phyloP scores from a whole-genome alignment of 1,140 invertebrate species.

The Pseudomyrmex sp. region DNA sequence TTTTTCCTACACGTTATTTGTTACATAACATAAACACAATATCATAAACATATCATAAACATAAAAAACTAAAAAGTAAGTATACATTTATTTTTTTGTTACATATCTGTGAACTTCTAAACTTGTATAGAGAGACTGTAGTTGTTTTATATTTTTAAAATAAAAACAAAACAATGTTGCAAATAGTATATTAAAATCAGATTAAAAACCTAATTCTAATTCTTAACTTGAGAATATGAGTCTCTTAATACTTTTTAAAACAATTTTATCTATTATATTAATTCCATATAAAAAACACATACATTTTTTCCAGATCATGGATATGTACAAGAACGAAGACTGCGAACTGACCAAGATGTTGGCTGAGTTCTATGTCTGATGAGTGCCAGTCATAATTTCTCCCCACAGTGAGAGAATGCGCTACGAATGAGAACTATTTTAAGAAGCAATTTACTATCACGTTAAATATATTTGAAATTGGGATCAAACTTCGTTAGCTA shows the following conservation, averaged over 20 bases:
- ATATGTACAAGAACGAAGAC: slow-evolving; percentile 98
- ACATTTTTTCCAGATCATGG: slow-evolving; percentile 91
- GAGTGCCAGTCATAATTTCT: slow-evolving; percentile 52
- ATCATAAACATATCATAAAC: background rate
- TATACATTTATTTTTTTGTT: no score
- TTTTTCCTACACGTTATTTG: slow-evolving; percentile 29
- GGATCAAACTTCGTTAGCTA: slow-evolving; percentile 83
- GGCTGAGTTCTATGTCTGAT: slow-evolving; percentile 92
- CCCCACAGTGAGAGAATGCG: slow-evolving; percentile 16
- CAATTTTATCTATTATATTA: background rate
- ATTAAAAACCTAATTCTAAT: no score
- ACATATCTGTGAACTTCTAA: no score
- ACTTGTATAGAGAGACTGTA: no score
- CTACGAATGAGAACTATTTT: slow-evolving; percentile 40
- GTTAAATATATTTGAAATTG: slow-evolving; percentile 83
- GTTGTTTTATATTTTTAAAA: no score
- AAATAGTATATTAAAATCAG: no score
- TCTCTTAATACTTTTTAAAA: background rate
- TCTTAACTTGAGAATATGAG: no score
- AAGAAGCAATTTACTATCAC: slow-evolving; percentile 69
- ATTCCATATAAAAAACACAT: background rate
- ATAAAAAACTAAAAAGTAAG: background rate
- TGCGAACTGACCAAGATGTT: slow-evolving; percentile 93
- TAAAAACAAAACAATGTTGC: no score
- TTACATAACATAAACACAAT: background rate